Conservation (phyloP, 1,140 invertebrate genomes). For the Formica selysi region DNA sequence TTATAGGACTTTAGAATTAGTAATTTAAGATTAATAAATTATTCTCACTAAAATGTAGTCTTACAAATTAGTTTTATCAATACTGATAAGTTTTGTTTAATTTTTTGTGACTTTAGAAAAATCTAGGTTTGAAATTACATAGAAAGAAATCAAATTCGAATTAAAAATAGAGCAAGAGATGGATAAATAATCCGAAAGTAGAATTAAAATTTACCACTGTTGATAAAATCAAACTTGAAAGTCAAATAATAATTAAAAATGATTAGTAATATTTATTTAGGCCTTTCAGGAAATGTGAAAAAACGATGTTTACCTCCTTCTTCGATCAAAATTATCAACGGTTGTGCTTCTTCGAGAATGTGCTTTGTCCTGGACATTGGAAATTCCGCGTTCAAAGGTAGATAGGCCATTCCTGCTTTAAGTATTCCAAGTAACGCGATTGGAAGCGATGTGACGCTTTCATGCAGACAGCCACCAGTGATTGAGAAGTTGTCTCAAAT, state of each 20-base stretch:
- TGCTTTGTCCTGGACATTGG: conserved; percentile 91
- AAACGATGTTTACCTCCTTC: conserved; percentile 74
- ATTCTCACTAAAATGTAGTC: too few relatives aligned
- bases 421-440: conserved; percentile 90
- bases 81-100: neutral
- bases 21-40: neutral
- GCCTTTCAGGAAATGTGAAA: neutral
- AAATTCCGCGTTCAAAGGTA: conserved; percentile 93
- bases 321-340: conserved; percentile 90
- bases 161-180: neutral
- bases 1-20: neutral
- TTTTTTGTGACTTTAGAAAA: neutral
- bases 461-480: conserved; percentile 91
- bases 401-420: conserved; percentile 93
- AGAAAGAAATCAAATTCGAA: neutral
- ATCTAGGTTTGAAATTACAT: neutral
- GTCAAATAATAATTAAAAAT: neutral
- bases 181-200: neutral
- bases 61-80: neutral
- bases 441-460: conserved; percentile 91
- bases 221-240: neutral
- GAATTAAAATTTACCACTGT: neutral
- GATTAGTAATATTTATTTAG: neutral
- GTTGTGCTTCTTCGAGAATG: conserved; percentile 92
- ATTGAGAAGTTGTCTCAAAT: conserved; percentile 87